Evolutionary conservation across 2,113 vertebrate species (phyloP), one percentile per base, ranked within the genome.

Genomic region (Menura novaehollandiae): DNA sequence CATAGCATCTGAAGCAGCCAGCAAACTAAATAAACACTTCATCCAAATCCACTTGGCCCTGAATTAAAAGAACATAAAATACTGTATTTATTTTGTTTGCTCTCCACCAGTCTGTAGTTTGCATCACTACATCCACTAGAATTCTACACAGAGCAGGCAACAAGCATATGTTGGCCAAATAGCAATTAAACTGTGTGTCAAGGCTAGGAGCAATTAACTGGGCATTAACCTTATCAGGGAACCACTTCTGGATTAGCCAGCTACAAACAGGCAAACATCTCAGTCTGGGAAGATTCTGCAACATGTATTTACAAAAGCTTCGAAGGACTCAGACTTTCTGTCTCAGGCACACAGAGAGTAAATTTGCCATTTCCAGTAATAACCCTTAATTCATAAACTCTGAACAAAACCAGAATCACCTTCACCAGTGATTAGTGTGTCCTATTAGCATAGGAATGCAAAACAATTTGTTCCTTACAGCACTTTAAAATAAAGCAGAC

Each of bases 11-110:
- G 97, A 98, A 97, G 97, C 94, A 97, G 97, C 96, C 97, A 97
- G 97, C 95, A 98, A 98, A 98, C 98, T 98, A 98, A 98, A 98
- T 98, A 98, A 98, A 98, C 97, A 98, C 98, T 98, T 98, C 97
- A 98, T 98, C 98, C 98, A 98, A 98, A 98, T 98, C 97, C 96
- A 98, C 98, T 98, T 98, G 98, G 98, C 97, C 96, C 96, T 96
- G 97, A 98, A 98, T 98, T 98, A 98, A 98, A 98, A 97, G 97
- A 98, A 98, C 97, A 98, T 98, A 98, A 98, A 98, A 98, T 98
- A 98, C 96, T 97, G 95, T 98, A 98, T 98, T 98, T 98, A 97
- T 98, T 98, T 98, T 97, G 96, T 97, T 97, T 98, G 95, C 94
- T 93, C 96, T 97, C 95, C 81, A 97, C 96, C 95, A 96, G 95